phyloP scores from a whole-genome alignment of 1,140 invertebrate genomes.

The Brachionus rubens region DNA sequence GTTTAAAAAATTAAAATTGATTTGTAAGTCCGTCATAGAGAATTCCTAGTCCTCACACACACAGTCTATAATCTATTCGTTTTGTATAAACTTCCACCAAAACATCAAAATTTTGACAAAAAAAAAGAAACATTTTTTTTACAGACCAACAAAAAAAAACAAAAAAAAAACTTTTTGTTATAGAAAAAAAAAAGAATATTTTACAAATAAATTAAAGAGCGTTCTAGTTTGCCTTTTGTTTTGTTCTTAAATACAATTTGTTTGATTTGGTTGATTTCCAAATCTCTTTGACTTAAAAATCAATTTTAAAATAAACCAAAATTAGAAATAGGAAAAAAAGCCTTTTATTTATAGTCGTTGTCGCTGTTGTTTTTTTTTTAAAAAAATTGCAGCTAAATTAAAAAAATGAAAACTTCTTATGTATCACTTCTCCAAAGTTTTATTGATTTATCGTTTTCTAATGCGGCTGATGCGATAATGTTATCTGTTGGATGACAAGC shows the following conservation, averaged over 20 bases:
- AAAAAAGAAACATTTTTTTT: not conserved
- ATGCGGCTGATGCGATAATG: conserved; percentile 94
- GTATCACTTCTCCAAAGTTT: conserved; percentile 75
- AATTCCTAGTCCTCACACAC: no score
- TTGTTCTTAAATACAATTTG: no score
- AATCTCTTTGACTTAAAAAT: conserved; percentile 2
- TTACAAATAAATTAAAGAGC: conserved; percentile 33
- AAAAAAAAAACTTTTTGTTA: not conserved
- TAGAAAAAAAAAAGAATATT: conserved; percentile 5
- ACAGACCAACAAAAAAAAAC: conserved; percentile 32
- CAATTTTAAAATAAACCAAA: conserved; percentile 30
- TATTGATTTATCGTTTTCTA: conserved; percentile 98
- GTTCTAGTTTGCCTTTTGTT: not conserved
- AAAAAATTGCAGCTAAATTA: not conserved
- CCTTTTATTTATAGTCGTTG: conserved; percentile 7
- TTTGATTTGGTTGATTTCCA: no score
- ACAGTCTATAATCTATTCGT: no score
- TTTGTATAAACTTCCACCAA: no score
- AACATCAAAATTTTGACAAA: no score
- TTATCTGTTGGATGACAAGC: conserved; percentile 98
- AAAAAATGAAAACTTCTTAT: no score
- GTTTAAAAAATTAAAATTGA: conserved; percentile 41
- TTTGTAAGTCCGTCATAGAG: not conserved
- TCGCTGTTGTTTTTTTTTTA: not conserved
- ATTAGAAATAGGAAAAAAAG: no score